Evolutionary conservation across 2,888 invertebrate genomes (phyloP).

Genomic region (Ernsta delagoae): DNA sequence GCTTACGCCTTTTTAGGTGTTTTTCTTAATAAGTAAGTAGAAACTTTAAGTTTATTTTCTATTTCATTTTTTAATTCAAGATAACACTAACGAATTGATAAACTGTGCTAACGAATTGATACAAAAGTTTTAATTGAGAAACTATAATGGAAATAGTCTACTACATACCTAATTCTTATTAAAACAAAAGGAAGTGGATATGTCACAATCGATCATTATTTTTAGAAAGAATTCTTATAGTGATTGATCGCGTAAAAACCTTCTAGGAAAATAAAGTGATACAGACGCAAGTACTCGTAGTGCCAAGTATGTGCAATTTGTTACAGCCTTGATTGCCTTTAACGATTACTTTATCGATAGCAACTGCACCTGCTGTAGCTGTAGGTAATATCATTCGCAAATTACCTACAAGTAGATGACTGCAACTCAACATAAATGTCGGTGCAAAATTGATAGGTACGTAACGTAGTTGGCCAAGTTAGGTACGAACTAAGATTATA

Average conservation of each 20-base stretch:
- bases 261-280: slow-evolving; percentile 9
- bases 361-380: neutral
- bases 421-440: neutral
- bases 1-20: neutral
- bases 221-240: neutral
- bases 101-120: neutral
- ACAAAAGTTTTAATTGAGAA: too few species aligned
- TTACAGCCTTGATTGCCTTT: slow-evolving; percentile 25
- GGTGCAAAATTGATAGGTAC: neutral
- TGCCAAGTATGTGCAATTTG: slow-evolving; percentile 7
- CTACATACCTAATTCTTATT: too few species aligned
- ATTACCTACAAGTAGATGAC: too few species aligned
- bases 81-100: neutral
- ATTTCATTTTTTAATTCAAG: too few species aligned
- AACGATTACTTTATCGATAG: slow-evolving; percentile 17
- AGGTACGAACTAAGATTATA: neutral
- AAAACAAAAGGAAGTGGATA: neutral
- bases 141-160: too few species aligned
- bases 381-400: slow-evolving; percentile 16
- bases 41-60: neutral
- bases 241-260: slow-evolving; percentile 23
- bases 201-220: slow-evolving; percentile 10
- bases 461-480: too few species aligned
- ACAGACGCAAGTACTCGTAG: slow-evolving; percentile 1
- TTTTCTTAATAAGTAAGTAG: neutral